Evolutionary conservation across 1,140 invertebrate species (phyloP).

Genomic region (Lordiphosa clarofinis): DNA sequence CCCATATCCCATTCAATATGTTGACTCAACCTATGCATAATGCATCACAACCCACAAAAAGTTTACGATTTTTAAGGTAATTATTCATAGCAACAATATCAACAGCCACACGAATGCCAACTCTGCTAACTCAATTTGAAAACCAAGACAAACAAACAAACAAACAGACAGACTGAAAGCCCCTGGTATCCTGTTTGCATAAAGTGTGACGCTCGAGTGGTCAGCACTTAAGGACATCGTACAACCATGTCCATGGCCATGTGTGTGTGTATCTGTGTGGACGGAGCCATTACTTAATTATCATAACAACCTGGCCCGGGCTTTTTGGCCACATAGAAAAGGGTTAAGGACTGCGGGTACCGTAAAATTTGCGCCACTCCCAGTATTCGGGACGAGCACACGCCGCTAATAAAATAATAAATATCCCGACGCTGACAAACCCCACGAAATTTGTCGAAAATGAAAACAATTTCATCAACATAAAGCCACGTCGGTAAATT

Average conservation of each 20-base stretch:
- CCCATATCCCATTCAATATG: slow-evolving; percentile 2
- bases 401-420: slow-evolving; percentile 77
- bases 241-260: slow-evolving; percentile 9
- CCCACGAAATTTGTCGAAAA: slow-evolving; percentile 55
- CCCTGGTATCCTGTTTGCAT: slow-evolving; percentile 45
- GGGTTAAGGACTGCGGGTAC: slow-evolving; percentile 38
- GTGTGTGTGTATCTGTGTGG: slow-evolving; percentile 18
- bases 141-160: slow-evolving; percentile 19
- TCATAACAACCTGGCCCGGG: slow-evolving; percentile 46
- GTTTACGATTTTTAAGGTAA: slow-evolving; percentile 43
- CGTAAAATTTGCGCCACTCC: slow-evolving; percentile 62
- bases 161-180: slow-evolving; percentile 12
- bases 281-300: slow-evolving; percentile 72
- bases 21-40: slow-evolving; percentile 12
- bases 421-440: slow-evolving; percentile 46
- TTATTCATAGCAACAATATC: slow-evolving; percentile 46
- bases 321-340: slow-evolving; percentile 53
- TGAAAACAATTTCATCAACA: slow-evolving; percentile 73
- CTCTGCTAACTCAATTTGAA: slow-evolving; percentile 45
- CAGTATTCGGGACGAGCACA: slow-evolving; percentile 42
- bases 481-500: slow-evolving; percentile 57
- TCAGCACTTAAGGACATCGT: slow-evolving; percentile 55
- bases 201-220: slow-evolving; percentile 58
- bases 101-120: slow-evolving; percentile 19
- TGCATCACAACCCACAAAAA: slow-evolving; percentile 1